These are phyloP conservation scores for Oryzias dopingdopingensis DNA, from an alignment of 2,797 vertebrate genomes.

Conservation along the genomic window DNA sequence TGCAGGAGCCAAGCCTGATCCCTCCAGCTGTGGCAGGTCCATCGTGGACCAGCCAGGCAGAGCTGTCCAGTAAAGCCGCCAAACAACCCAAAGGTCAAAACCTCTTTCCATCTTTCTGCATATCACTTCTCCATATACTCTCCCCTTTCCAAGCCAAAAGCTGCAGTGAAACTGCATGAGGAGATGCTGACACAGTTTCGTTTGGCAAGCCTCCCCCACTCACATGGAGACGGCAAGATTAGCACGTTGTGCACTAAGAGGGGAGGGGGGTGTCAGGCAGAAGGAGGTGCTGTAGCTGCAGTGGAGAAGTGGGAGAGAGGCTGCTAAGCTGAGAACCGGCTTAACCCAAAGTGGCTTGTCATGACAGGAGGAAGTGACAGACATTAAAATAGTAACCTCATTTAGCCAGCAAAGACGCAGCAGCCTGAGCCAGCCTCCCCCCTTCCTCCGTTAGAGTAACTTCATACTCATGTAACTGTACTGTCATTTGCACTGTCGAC, in stretches of 20 bases:
- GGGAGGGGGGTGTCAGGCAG: conserved; percentile 8
- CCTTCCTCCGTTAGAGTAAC: no score
- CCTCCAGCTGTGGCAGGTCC: conserved; percentile 54
- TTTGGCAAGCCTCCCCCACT: conserved; percentile 31
- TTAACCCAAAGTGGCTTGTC: conserved; percentile 79
- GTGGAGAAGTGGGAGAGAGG: conserved; percentile 58
- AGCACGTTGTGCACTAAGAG: conserved; percentile 49
- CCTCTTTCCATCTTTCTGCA: conserved; percentile 19
- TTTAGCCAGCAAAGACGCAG: conserved; percentile 63
- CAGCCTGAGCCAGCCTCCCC: no score
- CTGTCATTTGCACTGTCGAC: conserved; percentile 3
- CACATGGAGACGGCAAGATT: conserved; percentile 65
- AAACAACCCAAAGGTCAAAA: conserved; percentile 71
- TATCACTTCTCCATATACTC: conserved; percentile 11
- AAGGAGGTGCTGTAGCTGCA: conserved; percentile 39
- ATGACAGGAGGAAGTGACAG: conserved; percentile 79
- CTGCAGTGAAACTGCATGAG: conserved; percentile 1
- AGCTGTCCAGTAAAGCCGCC: conserved; percentile 52
- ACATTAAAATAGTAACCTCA: conserved; percentile 77
- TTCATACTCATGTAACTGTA: no score
- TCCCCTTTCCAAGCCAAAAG: conserved; percentile 7
- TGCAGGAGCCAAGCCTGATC: conserved; percentile 60
- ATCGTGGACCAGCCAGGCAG: conserved; percentile 49
- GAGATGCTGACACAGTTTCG: conserved; percentile 34
- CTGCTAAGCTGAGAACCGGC: conserved; percentile 73